These are phyloP conservation scores for Turdus rufiventris DNA, from an alignment of 2,113 vertebrate genomes.

Conservation along the genomic window DNA sequence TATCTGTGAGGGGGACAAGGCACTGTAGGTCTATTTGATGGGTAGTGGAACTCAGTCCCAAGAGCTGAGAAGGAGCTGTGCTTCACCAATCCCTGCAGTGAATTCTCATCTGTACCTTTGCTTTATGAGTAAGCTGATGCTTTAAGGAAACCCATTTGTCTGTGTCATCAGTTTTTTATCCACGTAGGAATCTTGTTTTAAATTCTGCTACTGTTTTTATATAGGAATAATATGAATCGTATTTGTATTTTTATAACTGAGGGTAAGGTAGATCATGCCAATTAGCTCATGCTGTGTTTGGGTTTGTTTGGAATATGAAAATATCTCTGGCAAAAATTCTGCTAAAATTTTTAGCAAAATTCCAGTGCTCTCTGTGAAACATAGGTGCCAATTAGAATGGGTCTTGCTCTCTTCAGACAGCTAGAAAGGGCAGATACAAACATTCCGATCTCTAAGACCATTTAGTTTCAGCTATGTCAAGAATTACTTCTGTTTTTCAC, in stretches of 20 bases:
- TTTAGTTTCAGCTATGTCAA: neutral
- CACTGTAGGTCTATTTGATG: neutral
- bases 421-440: neutral
- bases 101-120: neutral
- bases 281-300: neutral
- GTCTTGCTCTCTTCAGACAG: neutral
- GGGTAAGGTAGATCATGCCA: neutral
- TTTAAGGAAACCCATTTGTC: neutral
- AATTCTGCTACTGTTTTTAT: neutral
- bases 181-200: neutral
- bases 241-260: neutral
- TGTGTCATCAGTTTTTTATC: neutral
- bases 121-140: neutral
- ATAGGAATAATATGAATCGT: neutral
- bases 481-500: neutral
- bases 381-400: neutral
- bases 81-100: neutral
- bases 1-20: neutral
- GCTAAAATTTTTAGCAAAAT: neutral
- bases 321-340: neutral
- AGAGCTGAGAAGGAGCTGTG: neutral
- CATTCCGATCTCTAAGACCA: neutral
- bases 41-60: neutral
- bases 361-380: neutral
- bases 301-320: neutral